phyloP scores from a whole-genome alignment of 2,888 invertebrate genomes.

The Drosophila infuscata region DNA sequence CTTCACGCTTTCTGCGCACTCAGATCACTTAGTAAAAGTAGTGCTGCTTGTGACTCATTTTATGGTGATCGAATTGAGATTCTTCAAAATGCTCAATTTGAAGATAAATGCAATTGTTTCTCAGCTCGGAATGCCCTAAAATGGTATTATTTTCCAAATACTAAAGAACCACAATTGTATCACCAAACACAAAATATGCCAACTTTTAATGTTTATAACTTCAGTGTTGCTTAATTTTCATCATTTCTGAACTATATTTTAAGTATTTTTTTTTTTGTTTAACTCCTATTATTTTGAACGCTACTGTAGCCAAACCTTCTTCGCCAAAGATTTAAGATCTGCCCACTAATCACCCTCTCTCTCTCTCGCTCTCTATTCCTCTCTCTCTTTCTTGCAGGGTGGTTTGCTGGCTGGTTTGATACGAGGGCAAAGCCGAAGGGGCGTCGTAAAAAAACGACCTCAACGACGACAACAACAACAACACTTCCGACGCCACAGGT shows the following conservation, averaged over 20 bases:
- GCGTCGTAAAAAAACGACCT: conserved; percentile 65
- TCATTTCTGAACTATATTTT: not conserved
- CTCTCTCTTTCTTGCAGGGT: conserved; percentile 72
- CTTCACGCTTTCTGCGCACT: conserved; percentile 55
- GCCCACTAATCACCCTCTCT: not conserved
- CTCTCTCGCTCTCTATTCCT: not conserved
- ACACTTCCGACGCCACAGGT: conserved; percentile 82
- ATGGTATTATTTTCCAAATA: not conserved
- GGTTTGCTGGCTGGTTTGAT: conserved; percentile 87
- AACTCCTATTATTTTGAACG: not conserved
- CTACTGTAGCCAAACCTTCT: too few species aligned
- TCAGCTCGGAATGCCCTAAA: not conserved
- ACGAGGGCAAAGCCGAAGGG: conserved; percentile 68
- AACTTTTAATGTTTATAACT: too few species aligned
- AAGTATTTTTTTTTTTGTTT: not conserved
- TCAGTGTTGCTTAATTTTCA: too few species aligned
- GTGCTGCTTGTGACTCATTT: not conserved
- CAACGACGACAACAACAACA: conserved; percentile 79
- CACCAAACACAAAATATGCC: too few species aligned
- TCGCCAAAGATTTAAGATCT: not conserved
- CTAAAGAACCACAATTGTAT: too few species aligned
- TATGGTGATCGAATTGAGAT: not conserved
- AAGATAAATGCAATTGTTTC: not conserved
- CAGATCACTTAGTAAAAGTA: not conserved
- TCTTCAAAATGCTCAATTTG: not conserved